A percentile compares a stretch with the other conserved stretches of the same genome.
Conservation (phyloP, 2,113 vertebrate species). For the Calidris pygmaea region DNA sequence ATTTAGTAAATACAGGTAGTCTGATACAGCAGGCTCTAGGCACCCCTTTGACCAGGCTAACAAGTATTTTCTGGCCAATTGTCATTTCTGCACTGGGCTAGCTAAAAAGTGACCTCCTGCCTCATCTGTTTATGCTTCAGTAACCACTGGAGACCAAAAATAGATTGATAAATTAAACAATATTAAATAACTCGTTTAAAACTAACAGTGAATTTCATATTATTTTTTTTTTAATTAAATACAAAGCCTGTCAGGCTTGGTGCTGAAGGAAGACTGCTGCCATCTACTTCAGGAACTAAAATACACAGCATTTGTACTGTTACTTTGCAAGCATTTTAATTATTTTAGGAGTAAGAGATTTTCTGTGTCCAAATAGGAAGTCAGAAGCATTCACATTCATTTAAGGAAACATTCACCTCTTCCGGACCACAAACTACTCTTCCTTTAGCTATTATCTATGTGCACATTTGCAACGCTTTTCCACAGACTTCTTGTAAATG, state of each 20-base stretch:
- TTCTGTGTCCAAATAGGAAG: slow-evolving; percentile 34
- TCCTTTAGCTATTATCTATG: neutral
- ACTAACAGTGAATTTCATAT: neutral
- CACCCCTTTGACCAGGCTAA: neutral
- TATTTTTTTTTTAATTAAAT: neutral
- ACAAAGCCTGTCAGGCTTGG: neutral
- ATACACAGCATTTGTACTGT: neutral
- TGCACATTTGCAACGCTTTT: neutral
- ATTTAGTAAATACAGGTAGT: neutral
- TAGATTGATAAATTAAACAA: neutral
- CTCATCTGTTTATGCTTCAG: neutral
- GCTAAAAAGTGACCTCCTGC: neutral
- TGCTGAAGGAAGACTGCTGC: neutral
- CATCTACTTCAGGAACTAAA: slow-evolving; percentile 1
- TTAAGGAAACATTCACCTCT: slow-evolving; percentile 49
- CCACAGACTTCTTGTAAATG: neutral
- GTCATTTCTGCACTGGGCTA: neutral
- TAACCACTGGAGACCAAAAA: neutral
- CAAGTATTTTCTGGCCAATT: neutral
- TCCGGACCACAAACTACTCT: neutral
- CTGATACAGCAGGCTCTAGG: neutral
- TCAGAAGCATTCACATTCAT: slow-evolving; percentile 69
- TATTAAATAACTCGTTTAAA: slow-evolving; percentile 11
- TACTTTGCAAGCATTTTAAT: neutral
- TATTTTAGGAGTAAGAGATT: slow-evolving; percentile 23